These are phyloP conservation scores for Casuarius casuarius DNA, from an alignment of 2,113 vertebrate genomes.

Conservation along the genomic window DNA sequence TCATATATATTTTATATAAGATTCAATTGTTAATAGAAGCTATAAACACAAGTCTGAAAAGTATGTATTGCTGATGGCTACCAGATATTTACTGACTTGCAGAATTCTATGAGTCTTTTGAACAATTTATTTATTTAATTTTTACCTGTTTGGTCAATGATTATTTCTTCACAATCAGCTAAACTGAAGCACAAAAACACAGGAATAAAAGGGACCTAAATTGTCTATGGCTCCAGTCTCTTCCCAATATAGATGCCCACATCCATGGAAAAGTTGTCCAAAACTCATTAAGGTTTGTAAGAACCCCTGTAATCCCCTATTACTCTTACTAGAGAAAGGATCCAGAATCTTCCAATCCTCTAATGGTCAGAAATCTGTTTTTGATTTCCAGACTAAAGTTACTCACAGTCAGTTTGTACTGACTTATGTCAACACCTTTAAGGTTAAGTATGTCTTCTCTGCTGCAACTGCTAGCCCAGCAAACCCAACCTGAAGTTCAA, in stretches of 20 bases:
- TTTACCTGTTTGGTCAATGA: not conserved
- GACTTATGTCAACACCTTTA: not conserved
- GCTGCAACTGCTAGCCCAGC: not conserved
- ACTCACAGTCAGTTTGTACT: not conserved
- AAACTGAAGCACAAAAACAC: not conserved
- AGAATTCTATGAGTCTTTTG: not conserved
- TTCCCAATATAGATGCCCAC: not conserved
- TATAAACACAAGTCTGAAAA: not conserved
- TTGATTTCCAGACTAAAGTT: not conserved
- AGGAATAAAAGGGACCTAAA: not conserved
- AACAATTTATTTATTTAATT: not conserved
- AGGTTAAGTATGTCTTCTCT: not conserved
- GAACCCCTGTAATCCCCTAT: not conserved
- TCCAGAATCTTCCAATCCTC: not conserved
- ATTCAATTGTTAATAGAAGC: not conserved
- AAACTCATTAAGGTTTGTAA: not conserved
- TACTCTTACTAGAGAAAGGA: not conserved
- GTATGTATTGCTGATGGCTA: not conserved
- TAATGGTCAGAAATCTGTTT: not conserved
- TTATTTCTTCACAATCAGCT: too few species aligned
- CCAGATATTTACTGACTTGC: not conserved
- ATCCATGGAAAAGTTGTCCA: not conserved
- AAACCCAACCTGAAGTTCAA: constrained; percentile 51
- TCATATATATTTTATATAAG: not conserved
- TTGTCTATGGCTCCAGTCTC: not conserved